Evolutionary conservation across 2,113 vertebrate species (phyloP), one percentile per base, ranked within the genome.

Genomic region (Sebastes fasciatus): DNA sequence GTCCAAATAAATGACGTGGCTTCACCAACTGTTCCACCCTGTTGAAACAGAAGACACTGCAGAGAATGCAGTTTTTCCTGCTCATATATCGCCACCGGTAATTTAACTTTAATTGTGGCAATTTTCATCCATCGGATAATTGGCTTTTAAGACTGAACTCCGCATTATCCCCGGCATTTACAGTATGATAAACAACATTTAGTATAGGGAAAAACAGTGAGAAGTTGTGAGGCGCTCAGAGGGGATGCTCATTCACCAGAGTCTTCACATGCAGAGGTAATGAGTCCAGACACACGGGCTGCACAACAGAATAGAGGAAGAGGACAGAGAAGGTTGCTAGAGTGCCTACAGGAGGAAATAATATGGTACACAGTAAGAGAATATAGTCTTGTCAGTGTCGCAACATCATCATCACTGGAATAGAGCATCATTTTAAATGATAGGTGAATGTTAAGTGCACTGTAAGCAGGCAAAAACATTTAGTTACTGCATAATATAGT

Each of bases 181-280:
- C 55, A 49, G 66, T 51, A 77, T 19, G 8, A 82, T 57, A 69
- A 74, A 78, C 23, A 73, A 55, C 52, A 62, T 34, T 67, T 45
- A 14, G 40, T 9, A 48, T 11, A 2, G 9, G 14, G 9, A n/a
- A 58, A 73, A 81, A 55, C 52, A 55, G 17, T 4, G 2, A 21
- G 43, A 60, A 21, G n/a, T 14, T 17, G 4, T 45, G 46, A 49
- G 14, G 68, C 6, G 9, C 60, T 48, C 17, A 42, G 8, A 57
- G 26, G 13, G 13, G 6, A 69, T 6, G 9, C 17, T 73, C 11
- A 55, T 40, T 63, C 40, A 34, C 0, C 0, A 67, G n/a, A 54
- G 7, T 42, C 17, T 7, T 51, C 58, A 69, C 42, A 58, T 26
- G 26, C 19, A 51, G 49, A 74, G 14, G 7, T 21, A 65, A 51